Evolutionary conservation across 2,113 vertebrate species (phyloP).

Genomic region (Microcebus tavaratra): DNA sequence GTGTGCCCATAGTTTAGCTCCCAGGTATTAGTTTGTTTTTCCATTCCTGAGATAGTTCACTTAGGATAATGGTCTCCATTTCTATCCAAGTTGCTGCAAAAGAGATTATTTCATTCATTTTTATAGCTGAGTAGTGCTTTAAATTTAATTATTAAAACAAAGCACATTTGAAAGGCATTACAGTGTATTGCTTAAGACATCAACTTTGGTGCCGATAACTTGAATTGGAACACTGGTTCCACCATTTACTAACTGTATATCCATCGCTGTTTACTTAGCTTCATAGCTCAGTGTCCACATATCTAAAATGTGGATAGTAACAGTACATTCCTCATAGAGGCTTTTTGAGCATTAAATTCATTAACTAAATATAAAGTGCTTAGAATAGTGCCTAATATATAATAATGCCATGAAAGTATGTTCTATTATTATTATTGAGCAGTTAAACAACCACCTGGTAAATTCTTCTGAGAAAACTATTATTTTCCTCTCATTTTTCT

Average conservation of each 20-base stretch:
- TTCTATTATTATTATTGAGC: not conserved
- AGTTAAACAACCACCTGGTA: not conserved
- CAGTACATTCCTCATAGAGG: not conserved
- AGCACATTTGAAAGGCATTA: not conserved
- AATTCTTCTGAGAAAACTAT: not conserved
- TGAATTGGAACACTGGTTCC: not conserved
- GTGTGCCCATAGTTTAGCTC: too few relatives aligned
- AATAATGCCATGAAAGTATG: not conserved
- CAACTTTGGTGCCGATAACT: not conserved
- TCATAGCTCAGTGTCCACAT: not conserved
- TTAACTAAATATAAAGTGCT: not conserved
- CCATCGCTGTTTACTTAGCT: not conserved
- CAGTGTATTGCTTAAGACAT: not conserved
- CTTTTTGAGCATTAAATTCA: not conserved
- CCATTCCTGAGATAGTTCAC: too few relatives aligned
- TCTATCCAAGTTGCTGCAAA: too few relatives aligned
- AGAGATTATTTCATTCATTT: too few relatives aligned
- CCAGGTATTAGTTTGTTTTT: too few relatives aligned
- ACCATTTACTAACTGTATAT: not conserved
- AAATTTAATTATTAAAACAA: not conserved
- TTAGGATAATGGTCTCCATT: too few relatives aligned
- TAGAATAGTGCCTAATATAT: not conserved
- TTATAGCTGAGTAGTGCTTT: too few relatives aligned
- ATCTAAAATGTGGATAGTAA: not conserved
- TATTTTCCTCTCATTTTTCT: not conserved